Evolutionary conservation across 2,797 vertebrate species (phyloP).

Genomic region (Holocentrus rufus): DNA sequence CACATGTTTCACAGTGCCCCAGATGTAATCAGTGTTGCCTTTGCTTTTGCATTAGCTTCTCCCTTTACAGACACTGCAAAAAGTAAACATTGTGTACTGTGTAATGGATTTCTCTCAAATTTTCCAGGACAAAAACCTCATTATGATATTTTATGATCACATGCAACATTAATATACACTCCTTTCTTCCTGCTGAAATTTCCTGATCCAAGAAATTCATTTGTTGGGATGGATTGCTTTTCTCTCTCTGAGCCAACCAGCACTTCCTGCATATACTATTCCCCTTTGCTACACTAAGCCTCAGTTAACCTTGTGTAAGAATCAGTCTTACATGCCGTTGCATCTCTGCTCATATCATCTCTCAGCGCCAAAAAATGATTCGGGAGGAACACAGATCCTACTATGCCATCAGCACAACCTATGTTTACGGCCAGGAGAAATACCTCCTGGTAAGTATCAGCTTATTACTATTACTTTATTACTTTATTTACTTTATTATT

Average conservation of each 20-base stretch:
- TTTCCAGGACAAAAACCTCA: not conserved
- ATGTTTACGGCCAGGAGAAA: slow-evolving; percentile 97
- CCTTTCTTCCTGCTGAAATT: too few relatives aligned
- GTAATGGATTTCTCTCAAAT: not conserved
- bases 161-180: not conserved
- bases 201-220: too few relatives aligned
- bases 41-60: not conserved
- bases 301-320: not conserved
- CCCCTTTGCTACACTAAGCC: not conserved
- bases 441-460: slow-evolving; percentile 91
- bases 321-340: slow-evolving; percentile 2
- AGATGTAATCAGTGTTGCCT: not conserved
- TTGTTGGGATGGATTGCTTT: too few relatives aligned
- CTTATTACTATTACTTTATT: too few relatives aligned
- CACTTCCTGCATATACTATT: too few relatives aligned
- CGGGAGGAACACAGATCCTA: slow-evolving; percentile 92
- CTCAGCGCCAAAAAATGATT: slow-evolving; percentile 88
- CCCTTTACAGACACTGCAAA: not conserved
- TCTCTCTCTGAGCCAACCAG: too few relatives aligned
- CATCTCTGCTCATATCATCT: slow-evolving; percentile 6
- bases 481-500: not conserved
- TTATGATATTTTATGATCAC: not conserved
- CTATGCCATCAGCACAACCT: slow-evolving; percentile 94
- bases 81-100: not conserved
- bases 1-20: not conserved